These are phyloP conservation scores for Lamellibrachia satsuma DNA, from an alignment of 2,888 invertebrate species.

Conservation along the genomic window DNA sequence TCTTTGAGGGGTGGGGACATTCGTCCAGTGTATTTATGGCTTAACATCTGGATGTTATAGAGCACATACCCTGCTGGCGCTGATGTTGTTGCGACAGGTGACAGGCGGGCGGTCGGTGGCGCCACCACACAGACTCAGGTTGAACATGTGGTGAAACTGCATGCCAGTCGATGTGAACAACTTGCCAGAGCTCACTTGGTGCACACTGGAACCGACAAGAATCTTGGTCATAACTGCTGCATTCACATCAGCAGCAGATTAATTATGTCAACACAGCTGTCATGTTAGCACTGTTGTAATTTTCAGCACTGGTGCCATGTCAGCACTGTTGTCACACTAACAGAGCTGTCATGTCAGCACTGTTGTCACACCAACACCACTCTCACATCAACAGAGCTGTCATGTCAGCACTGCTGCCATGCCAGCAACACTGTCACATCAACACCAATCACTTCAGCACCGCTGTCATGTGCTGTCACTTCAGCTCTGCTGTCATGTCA, in stretches of 20 bases:
- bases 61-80: constrained; percentile 1
- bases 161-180: constrained; percentile 68
- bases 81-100: constrained; percentile 44
- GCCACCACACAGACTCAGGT: constrained; percentile 68
- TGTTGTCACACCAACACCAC: too few relatives aligned
- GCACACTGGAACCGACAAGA: neutral
- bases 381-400: neutral
- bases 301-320: neutral
- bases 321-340: neutral
- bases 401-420: neutral
- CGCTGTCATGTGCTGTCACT: neutral
- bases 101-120: constrained; percentile 36
- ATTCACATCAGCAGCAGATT: neutral
- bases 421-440: neutral
- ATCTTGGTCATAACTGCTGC: neutral
- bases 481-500: neutral
- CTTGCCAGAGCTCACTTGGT: constrained; percentile 44
- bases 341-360: too few relatives aligned
- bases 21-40: too few relatives aligned
- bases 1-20: too few relatives aligned
- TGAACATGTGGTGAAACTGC: constrained; percentile 69
- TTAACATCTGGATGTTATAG: too few relatives aligned
- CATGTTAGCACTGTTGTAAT: too few relatives aligned
- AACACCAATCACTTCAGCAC: neutral
- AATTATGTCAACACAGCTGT: too few relatives aligned